Evolutionary conservation across 2,888 invertebrate genomes (phyloP), one percentile per base, ranked within the genome.

Genomic region (Smittia sp.): DNA sequence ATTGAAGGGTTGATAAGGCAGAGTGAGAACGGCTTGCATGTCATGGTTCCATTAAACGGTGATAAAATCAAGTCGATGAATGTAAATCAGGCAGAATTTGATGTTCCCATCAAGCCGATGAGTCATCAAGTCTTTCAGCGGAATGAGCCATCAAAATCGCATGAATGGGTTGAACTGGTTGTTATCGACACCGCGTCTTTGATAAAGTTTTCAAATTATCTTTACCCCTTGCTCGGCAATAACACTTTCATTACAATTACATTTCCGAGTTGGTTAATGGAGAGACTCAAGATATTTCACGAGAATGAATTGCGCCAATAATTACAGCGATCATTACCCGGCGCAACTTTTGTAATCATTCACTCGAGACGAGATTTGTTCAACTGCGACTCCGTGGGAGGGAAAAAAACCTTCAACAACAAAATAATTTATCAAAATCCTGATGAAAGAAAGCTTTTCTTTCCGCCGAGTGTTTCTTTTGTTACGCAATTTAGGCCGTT

Each of bases 21-120:
- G 32, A 32, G 32, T 6, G 9, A 32, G 32, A 32, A 9, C 3
- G 4, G 32, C 3, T 32, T 46, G 46, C 46, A 46, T 46, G 46
- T 46, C 15, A 46, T 46, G 46, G 46, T 46, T 46, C 11, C 46
- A 46, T 46, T 46, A 46, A 46, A n/a, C 46, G n/a, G 46, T 46
- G 46, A 15, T n/a, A 46, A n/a, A 46, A 46, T 46, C n/a, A 15
- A 11, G 46, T 15, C 46, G 46, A n/a, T 46, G 46, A 46, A n/a
- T 15, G 15, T 46, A 46, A 46, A 46, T 46, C 46, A 46, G 46
- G 15, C n/a, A 11, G 15, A 11, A 46, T 46, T 46, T 46, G 46
- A 15, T n/a, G 46, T 11, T n/a, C 15, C 9, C 46, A 46, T 15
- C 15, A 46, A 46, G 46, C n/a, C 46, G 15, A 46, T 46, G 46